Base-by-base conservation (phyloP, 2,888 invertebrate species). In the Thera obeliscata region DNA sequence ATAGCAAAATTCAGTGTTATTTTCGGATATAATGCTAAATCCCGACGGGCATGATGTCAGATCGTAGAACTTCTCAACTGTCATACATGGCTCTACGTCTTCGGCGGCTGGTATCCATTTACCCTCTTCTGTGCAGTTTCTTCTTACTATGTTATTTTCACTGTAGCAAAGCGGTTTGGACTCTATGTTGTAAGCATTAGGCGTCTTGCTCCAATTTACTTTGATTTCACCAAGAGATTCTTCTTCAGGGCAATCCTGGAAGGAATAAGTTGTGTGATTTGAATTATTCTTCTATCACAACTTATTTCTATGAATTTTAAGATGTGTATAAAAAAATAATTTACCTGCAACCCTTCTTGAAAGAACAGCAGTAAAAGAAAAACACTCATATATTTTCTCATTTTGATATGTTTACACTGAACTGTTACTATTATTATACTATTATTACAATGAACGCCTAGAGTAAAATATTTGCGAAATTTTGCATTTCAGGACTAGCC, bases 241-340 rank as follows among this genome's bases (percentile, higher is more conserved):
- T 79, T 93, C 89, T 83, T 84, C 82, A 6, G 82, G 82, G 71
- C 92, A 93, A 65, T 77, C 75, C 94, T 92, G 84, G 38, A 81
- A 84, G 9, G 2, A 36, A n/a, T 36, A 38, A 5, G 38, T 38
- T 38, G 6, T 38, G 6, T 46, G 2, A 46, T 46, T 8, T 46
- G 43, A 46, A 8, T 46, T 35, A 12, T 54, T 52, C 33, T 52
- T 33, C 33, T 50, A 22, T 5, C 8, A 33, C 52, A 46, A 8
- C 43, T 9, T 2, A 8, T 46, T 46, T 9, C 9, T 46, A 2
- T 41, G 41, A 41, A 46, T 7, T 46, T 46, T 46, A 9, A 6
- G 43, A 43, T 6, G 8, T 46, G 5, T 41, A 41, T 38, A 41
- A 62, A 56, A 62, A 33, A 55, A 22, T 49, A n/a, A 9, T 6